A percentile compares a stretch with the other conserved stretches of the same genome.
These are phyloP conservation scores for Pterostichus madidus DNA, from an alignment of 2,888 invertebrate genomes.

Conservation along the genomic window DNA sequence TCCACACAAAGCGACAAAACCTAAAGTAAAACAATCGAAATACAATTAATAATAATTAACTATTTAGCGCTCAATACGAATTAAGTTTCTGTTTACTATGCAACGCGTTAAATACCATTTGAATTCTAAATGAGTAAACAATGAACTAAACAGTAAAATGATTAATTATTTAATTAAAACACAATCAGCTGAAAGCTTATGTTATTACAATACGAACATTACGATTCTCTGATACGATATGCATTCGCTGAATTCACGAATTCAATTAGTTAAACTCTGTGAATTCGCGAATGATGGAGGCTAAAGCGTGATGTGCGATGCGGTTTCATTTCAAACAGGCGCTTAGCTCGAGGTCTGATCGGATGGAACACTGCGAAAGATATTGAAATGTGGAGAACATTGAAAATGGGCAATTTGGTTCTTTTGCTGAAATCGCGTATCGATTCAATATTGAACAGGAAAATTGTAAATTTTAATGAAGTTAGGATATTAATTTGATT, in stretches of 20 bases:
- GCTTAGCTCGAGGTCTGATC: no score
- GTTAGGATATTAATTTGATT: conserved; percentile 41
- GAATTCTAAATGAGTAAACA: conserved; percentile 57
- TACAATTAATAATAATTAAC: conserved; percentile 52
- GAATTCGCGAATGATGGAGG: neutral
- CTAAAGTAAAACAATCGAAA: conserved; percentile 41
- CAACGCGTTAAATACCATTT: conserved; percentile 54
- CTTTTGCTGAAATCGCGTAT: conserved; percentile 21
- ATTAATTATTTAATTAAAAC: conserved; percentile 59
- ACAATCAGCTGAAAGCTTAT: conserved; percentile 45
- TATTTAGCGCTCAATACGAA: conserved; percentile 38
- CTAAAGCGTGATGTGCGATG: neutral
- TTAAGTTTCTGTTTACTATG: conserved; percentile 44
- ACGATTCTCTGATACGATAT: neutral
- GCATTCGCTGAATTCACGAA: neutral
- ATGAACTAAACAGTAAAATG: conserved; percentile 51
- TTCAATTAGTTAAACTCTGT: neutral
- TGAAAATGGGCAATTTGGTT: conserved; percentile 40
- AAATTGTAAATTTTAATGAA: conserved; percentile 43
- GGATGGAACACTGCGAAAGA: neutral
- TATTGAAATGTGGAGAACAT: conserved; percentile 36
- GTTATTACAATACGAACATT: conserved; percentile 39
- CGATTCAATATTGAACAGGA: conserved; percentile 24
- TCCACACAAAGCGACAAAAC: neutral
- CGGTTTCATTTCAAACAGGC: no score